Percentiles rank a stretch among this genome's conserved stretches.
These are phyloP conservation scores for Glareola pratincola DNA, from an alignment of 2,113 vertebrate genomes.

Conservation along the genomic window DNA sequence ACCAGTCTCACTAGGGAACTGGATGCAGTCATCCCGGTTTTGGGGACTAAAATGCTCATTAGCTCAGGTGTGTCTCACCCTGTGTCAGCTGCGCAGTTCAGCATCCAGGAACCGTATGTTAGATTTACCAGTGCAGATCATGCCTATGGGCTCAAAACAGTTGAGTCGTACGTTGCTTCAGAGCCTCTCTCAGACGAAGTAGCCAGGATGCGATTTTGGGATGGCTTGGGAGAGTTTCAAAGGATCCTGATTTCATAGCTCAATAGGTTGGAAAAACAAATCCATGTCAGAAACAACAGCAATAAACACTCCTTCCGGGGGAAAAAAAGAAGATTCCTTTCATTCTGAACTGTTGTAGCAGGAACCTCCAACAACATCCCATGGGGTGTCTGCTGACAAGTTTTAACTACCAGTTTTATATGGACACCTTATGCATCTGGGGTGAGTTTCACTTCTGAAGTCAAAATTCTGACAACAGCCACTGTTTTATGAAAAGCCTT, in stretches of 20 bases:
- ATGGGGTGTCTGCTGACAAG: neutral
- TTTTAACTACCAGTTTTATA: neutral
- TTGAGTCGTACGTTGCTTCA: neutral
- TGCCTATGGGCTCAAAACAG: neutral
- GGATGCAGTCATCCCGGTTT: neutral
- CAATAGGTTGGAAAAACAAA: neutral
- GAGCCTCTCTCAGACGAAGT: neutral
- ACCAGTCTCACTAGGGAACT: neutral
- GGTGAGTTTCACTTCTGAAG: neutral
- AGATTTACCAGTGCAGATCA: neutral
- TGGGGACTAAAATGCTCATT: neutral
- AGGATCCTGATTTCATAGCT: neutral
- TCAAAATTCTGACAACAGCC: neutral
- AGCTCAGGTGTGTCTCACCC: neutral
- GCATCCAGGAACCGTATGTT: neutral
- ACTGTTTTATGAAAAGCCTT: neutral
- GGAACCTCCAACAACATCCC: neutral
- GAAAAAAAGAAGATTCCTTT: neutral
- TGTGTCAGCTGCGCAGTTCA: neutral
- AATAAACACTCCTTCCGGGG: neutral
- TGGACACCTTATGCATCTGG: neutral
- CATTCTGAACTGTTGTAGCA: neutral
- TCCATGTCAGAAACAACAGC: neutral
- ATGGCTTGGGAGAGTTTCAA: neutral
- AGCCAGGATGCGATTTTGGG: neutral